These are phyloP conservation scores for Ophioderma brevispina DNA, from an alignment of 35 echinoderm and acorn worm genomes.

Conservation along the genomic window DNA sequence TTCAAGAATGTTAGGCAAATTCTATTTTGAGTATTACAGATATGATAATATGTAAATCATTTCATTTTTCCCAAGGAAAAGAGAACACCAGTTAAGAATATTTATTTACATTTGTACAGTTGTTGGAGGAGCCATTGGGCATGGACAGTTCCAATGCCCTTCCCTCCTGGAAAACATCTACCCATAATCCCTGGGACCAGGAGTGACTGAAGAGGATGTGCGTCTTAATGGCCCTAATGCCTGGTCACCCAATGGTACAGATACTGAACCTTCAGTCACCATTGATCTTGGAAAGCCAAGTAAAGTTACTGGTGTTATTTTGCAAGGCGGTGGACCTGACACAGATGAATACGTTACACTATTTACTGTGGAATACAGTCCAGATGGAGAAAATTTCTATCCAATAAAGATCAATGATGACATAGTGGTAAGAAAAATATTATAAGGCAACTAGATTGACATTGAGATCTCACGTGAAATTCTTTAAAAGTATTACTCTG, in stretches of 20 bases:
- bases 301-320: slow-evolving; percentile 57
- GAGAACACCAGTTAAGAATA: no score
- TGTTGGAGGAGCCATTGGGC: background rate
- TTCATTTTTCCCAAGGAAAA: no score
- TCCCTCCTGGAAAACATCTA: slow-evolving; percentile 8
- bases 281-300: slow-evolving; percentile 65
- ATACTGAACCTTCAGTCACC: slow-evolving; percentile 55
- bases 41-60: no score
- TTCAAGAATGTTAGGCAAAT: no score
- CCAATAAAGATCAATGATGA: slow-evolving; percentile 28
- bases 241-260: slow-evolving; percentile 54
- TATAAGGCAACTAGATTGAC: no score
- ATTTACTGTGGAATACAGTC: slow-evolving; percentile 62
- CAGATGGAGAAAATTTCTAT: slow-evolving; percentile 48
- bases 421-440: background rate
- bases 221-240: slow-evolving; percentile 21
- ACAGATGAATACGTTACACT: slow-evolving; percentile 50
- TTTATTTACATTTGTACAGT: no score
- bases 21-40: no score
- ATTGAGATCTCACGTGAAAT: no score
- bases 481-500: no score
- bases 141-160: background rate
- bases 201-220: slow-evolving; percentile 16
- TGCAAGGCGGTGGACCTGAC: slow-evolving; percentile 70
- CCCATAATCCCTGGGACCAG: background rate